phyloP scores from a whole-genome alignment of 2,113 vertebrate genomes.

The Colaptes auratus region DNA sequence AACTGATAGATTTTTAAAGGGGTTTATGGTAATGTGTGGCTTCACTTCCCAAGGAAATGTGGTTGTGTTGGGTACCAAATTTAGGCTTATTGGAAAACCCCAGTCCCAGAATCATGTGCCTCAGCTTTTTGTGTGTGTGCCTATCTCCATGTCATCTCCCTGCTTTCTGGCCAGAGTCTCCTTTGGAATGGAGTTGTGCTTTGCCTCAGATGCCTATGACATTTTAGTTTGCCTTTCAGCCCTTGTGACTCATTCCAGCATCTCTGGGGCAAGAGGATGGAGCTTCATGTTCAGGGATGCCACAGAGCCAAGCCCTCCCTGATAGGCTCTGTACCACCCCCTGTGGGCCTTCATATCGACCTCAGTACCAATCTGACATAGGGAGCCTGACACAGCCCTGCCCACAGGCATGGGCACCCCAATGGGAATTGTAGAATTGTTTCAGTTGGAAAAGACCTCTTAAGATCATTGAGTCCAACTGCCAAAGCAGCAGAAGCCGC shows the following conservation, averaged over 20 bases:
- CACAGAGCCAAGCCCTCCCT: not conserved
- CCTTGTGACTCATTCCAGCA: not conserved
- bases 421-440: not conserved
- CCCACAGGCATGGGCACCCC: not conserved
- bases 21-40: not conserved
- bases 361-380: not conserved
- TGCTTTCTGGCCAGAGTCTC: not conserved
- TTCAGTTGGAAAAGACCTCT: too few species aligned
- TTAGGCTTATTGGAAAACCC: not conserved
- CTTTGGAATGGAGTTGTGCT: not conserved
- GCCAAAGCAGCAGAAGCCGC: not conserved
- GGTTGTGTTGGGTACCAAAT: not conserved
- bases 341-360: fast-evolving
- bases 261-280: not conserved
- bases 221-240: not conserved
- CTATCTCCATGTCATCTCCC: fast-evolving
- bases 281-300: not conserved
- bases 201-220: not conserved
- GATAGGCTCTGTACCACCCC: not conserved
- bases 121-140: not conserved
- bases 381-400: fast-evolving
- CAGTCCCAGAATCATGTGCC: not conserved
- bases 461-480: too few species aligned
- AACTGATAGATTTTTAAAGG: not conserved
- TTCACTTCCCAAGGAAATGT: not conserved